These are phyloP conservation scores for Eupithecia inturbata DNA, from an alignment of 2,888 invertebrate genomes.

Conservation along the genomic window DNA sequence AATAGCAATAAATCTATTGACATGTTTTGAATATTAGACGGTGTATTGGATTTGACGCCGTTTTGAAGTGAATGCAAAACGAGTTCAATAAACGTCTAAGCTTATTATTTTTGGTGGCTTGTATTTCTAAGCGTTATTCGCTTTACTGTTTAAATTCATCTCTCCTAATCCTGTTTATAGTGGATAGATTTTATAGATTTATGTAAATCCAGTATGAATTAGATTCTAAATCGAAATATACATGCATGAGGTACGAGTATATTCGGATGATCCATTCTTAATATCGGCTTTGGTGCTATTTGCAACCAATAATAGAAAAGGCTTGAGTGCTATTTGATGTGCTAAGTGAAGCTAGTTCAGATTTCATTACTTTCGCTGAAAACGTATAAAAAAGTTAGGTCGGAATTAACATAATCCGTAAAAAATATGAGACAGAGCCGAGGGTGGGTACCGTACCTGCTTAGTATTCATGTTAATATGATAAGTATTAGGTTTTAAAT, in stretches of 20 bases:
- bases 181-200: neutral
- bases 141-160: neutral
- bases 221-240: neutral
- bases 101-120: constrained; percentile 3
- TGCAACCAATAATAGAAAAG: neutral
- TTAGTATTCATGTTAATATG: neutral
- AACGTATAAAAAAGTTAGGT: neutral
- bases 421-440: neutral
- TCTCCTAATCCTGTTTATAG: neutral
- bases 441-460: neutral
- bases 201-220: constrained; percentile 4
- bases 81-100: constrained; percentile 11
- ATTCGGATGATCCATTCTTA: neutral
- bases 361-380: neutral
- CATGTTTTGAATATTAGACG: constrained; percentile 17
- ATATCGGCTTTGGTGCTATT: neutral
- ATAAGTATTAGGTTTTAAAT: neutral
- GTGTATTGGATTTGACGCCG: constrained; percentile 15
- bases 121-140: constrained; percentile 10
- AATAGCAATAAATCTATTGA: constrained; percentile 22
- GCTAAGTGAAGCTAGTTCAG: neutral
- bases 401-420: neutral
- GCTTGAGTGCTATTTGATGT: neutral
- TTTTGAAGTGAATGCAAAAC: constrained; percentile 12
- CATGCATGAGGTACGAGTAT: neutral